Evolutionary conservation across 1,140 invertebrate species (phyloP).

Genomic region (Aphis craccivora): DNA sequence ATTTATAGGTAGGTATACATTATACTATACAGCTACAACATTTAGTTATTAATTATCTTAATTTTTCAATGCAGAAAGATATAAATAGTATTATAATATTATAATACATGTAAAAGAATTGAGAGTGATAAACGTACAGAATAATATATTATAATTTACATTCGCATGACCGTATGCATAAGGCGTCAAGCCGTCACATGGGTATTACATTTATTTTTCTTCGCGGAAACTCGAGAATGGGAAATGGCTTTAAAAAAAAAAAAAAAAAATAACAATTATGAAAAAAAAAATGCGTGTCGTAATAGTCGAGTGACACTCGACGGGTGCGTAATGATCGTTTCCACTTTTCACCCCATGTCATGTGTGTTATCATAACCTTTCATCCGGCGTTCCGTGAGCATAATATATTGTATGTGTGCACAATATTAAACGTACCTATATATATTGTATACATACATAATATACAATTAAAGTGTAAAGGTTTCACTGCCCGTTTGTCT

Average conservation of each 20-base stretch:
- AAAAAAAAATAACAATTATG: neutral
- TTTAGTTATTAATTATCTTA: neutral
- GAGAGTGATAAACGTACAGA: neutral
- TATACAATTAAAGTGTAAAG: neutral
- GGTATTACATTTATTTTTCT: neutral
- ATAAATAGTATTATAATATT: neutral
- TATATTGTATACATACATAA: neutral
- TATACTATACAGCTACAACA: neutral
- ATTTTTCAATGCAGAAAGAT: neutral
- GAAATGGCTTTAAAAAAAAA: neutral
- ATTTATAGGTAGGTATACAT: no score
- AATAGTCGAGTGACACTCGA: constrained; percentile 43
- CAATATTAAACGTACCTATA: neutral
- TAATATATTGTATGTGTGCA: neutral
- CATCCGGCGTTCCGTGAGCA: neutral
- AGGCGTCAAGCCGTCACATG: neutral
- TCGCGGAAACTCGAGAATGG: neutral
- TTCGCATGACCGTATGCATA: neutral
- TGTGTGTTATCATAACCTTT: constrained; percentile 15
- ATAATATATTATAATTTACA: neutral
- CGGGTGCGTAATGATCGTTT: constrained; percentile 46
- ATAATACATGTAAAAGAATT: neutral
- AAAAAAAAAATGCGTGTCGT: neutral
- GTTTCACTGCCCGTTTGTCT: neutral
- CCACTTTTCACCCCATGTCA: neutral